phyloP scores from a whole-genome alignment of 2,113 vertebrate species.

The Ctenomys sociabilis region DNA sequence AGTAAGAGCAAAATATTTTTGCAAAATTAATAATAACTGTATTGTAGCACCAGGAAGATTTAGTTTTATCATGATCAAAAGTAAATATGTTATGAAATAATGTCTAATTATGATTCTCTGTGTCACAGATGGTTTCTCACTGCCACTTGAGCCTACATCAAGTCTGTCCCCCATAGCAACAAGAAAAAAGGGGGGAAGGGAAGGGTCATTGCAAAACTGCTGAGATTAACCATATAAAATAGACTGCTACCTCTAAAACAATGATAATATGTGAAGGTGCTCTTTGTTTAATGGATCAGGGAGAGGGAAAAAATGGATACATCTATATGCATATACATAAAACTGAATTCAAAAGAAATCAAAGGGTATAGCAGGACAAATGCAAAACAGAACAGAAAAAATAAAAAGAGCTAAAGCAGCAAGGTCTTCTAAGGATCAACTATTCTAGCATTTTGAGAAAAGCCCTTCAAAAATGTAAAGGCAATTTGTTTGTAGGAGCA shows the following conservation, averaged over 20 bases:
- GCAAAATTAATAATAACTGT: conserved; percentile 54
- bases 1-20: conserved; percentile 34
- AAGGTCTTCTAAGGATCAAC: not conserved
- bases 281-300: not conserved
- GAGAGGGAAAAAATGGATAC: not conserved
- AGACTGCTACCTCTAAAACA: conserved; percentile 9
- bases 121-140: conserved; percentile 74
- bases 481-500: conserved; percentile 14
- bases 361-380: conserved; percentile 42
- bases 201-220: not conserved
- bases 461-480: conserved; percentile 49
- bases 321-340: not conserved
- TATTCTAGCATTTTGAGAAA: conserved; percentile 27
- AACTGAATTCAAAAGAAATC: conserved; percentile 17
- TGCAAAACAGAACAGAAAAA: conserved; percentile 21
- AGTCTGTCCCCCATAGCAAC: conserved; percentile 76
- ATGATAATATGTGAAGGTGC: not conserved
- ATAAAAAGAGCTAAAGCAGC: not conserved
- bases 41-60: conserved; percentile 36
- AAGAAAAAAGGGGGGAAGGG: conserved; percentile 27
- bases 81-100: conserved; percentile 73
- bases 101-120: conserved; percentile 71
- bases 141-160: conserved; percentile 73
- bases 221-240: conserved; percentile 54
- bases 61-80: conserved; percentile 62